Percentiles rank a stretch among this genome's conserved stretches.
Evolutionary conservation across 30 jellyfish, hydroid and myxozoan genomes (phyloP).

Genomic region (Aurelia coerulea): DNA sequence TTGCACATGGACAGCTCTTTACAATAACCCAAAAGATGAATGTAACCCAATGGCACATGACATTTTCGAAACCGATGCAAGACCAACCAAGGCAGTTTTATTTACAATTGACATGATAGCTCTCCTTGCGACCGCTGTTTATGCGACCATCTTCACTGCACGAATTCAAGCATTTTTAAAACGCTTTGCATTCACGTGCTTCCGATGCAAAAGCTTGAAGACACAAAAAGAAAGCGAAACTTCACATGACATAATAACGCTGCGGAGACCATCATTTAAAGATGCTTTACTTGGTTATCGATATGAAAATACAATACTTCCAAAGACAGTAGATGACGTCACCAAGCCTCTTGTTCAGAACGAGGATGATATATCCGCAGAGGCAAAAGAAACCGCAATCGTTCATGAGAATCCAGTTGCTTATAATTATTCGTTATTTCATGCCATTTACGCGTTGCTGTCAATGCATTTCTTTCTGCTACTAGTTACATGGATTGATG

Average conservation of each 20-base stretch:
- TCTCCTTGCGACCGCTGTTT: conserved; percentile 44
- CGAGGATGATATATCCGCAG: background rate
- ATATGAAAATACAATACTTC: background rate
- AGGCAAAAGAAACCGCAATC: background rate
- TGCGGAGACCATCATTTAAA: conserved; percentile 11
- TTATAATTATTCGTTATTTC: conserved; percentile 43
- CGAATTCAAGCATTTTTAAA: conserved; percentile 37
- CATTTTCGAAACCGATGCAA: conserved; percentile 67
- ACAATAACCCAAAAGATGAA: conserved; percentile 86
- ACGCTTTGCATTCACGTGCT: conserved; percentile 47
- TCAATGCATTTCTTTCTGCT: conserved; percentile 58
- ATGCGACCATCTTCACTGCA: conserved; percentile 53
- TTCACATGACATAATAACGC: background rate
- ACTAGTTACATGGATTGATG: conserved; percentile 93
- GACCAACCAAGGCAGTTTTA: conserved; percentile 64
- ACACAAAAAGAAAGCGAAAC: background rate
- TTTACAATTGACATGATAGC: conserved; percentile 64
- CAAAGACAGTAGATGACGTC: background rate
- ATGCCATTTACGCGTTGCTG: conserved; percentile 37
- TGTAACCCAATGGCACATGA: conserved; percentile 91
- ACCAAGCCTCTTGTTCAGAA: background rate
- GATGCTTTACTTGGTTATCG: conserved; percentile 38
- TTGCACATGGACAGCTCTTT: conserved; percentile 93
- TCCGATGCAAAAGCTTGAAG: conserved; percentile 2
- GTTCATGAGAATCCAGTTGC: conserved; percentile 7